These are phyloP conservation scores for Teleiodes luculella DNA, from an alignment of 2,888 invertebrate genomes.

Conservation along the genomic window DNA sequence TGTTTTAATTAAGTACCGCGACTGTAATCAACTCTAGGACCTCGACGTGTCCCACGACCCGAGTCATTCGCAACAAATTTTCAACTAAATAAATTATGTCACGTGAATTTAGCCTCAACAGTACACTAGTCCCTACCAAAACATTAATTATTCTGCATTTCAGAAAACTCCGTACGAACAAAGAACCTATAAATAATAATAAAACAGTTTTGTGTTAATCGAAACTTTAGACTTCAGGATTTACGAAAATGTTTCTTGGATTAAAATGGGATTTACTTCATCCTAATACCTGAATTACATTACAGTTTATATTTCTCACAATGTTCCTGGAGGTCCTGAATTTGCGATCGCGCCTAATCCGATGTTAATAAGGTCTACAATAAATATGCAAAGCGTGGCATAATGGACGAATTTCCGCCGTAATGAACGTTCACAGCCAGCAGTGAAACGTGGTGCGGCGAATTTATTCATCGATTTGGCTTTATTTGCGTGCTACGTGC, in stretches of 20 bases:
- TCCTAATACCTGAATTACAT: neutral
- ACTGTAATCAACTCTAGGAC: conserved; percentile 17
- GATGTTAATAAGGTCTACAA: conserved; percentile 14
- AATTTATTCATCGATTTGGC: conserved; percentile 58
- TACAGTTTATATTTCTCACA: neutral
- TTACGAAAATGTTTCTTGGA: neutral
- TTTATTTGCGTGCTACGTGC: too few species aligned
- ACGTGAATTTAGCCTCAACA: neutral
- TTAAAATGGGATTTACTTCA: neutral
- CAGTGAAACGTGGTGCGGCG: conserved; percentile 33
- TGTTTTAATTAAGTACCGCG: conserved; percentile 19
- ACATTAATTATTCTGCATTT: neutral
- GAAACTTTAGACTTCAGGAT: neutral
- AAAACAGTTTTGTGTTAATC: neutral
- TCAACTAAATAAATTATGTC: conserved; percentile 14
- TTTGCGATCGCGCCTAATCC: conserved; percentile 9
- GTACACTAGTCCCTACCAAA: neutral
- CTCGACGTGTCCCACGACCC: conserved; percentile 8
- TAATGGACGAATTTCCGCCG: conserved; percentile 32
- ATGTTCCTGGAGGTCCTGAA: neutral
- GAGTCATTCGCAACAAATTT: conserved; percentile 11
- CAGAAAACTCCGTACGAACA: neutral
- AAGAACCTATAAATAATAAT: neutral
- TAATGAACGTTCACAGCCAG: conserved; percentile 34
- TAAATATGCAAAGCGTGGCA: conserved; percentile 24